Base-by-base conservation (phyloP, 1,140 invertebrate species). In the Neodiprion lecontei region DNA sequence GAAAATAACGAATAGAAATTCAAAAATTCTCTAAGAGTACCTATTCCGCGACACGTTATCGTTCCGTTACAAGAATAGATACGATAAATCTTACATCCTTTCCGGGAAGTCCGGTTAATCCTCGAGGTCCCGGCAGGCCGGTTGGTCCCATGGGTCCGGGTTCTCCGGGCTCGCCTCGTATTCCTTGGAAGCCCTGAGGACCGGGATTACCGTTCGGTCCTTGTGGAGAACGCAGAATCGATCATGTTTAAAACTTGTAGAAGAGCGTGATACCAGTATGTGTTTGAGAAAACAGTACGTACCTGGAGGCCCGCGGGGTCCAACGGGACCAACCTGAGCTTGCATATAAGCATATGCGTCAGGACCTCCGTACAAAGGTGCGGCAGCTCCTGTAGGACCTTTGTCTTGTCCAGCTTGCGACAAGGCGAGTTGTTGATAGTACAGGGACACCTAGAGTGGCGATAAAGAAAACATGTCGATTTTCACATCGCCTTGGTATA, bases 101-200 rank as follows among this genome's bases (percentile, higher is more conserved):
- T 79, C 95, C 95, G 4, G 93, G 90, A 69, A 91, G 80, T 72
- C 95, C 95, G 53, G 92, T 91, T 11, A 93, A 86, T 74, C 93
- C 93, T 79, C 92, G 83, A 11, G 90, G 88, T 7, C 95, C 95
- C 72, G 91, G 85, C 65, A 91, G 86, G 7, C 95, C 95, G 9
- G 90, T 82, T 17, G 91, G 84, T 28, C 95, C 95, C 61, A 87
- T 83, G 10, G 89, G 85, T 21, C 94, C 94, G 12, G 90, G 88
- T 79, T 95, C 91, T 1, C 95, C 95, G 7, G 92, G 86, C 83
- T 96, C 95, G 69, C 95, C 95, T 71, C 94, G 89, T 14, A 91
- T 91, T 21, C 95, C 95, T 89, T 95, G 95, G 69, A 95, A 95
- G 23, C 95, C 95, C 86, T 94, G 92, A 9, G 94, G 92, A 11